These are phyloP conservation scores for Oryzias celebensis DNA, from an alignment of 2,113 vertebrate genomes.

Conservation along the genomic window DNA sequence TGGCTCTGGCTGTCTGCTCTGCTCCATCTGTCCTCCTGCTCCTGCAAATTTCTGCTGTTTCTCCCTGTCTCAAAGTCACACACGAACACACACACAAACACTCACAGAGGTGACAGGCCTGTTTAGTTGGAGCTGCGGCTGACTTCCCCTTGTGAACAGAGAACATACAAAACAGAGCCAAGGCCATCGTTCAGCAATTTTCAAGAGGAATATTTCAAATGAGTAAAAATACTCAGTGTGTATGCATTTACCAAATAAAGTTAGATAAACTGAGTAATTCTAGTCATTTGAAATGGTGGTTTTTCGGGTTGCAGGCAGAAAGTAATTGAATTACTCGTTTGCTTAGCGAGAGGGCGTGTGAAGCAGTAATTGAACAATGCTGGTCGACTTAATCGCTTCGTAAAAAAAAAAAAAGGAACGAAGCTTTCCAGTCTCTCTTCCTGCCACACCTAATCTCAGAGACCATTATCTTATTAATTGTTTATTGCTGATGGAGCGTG, in stretches of 20 bases:
- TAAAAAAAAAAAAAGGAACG: slow-evolving; percentile 15
- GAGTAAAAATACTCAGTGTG: no score
- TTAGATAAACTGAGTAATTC: background rate
- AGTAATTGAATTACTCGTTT: slow-evolving; percentile 6
- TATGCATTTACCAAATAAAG: no score
- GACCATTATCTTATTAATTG: slow-evolving; percentile 62
- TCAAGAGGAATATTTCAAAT: no score
- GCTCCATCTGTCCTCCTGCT: slow-evolving; percentile 60
- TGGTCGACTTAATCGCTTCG: slow-evolving; percentile 42
- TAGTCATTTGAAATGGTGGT: slow-evolving; percentile 4
- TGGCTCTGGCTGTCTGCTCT: slow-evolving; percentile 67
- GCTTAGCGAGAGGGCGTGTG: slow-evolving; percentile 3
- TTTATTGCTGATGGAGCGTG: slow-evolving; percentile 64
- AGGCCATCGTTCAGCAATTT: slow-evolving; percentile 33
- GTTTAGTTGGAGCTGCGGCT: slow-evolving; percentile 26
- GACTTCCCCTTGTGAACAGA: slow-evolving; percentile 25
- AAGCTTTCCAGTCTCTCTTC: slow-evolving; percentile 31
- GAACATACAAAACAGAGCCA: slow-evolving; percentile 33
- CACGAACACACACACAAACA: slow-evolving; percentile 1
- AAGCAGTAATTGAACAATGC: slow-evolving; percentile 25
- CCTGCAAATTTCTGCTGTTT: slow-evolving; percentile 42
- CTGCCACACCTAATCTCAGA: slow-evolving; percentile 47
- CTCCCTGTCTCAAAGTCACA: slow-evolving; percentile 18
- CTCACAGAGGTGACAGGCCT: slow-evolving; percentile 24
- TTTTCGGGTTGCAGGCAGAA: slow-evolving; percentile 7